Evolutionary conservation across 2,797 vertebrate species (phyloP).

Genomic region (Sciurus carolinensis): DNA sequence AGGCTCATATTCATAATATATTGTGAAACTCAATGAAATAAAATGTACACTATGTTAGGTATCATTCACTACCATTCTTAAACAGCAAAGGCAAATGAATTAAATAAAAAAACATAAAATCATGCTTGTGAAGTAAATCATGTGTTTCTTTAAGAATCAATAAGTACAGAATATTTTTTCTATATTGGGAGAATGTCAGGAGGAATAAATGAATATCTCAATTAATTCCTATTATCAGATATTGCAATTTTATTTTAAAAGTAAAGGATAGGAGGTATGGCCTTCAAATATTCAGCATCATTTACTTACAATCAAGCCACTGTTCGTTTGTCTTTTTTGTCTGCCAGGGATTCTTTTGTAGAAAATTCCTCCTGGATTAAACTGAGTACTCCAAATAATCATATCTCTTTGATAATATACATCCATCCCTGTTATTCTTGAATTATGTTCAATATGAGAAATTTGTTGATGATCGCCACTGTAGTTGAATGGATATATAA

Average conservation of each 20-base stretch:
- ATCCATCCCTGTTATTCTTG: conserved; percentile 99
- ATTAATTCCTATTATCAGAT: background rate
- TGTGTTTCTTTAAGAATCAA: background rate
- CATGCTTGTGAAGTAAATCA: background rate
- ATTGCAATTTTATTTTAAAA: background rate
- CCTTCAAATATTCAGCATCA: conserved; percentile 43
- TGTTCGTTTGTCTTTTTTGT: conserved; percentile 94
- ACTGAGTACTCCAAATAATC: conserved; percentile 99
- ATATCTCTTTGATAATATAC: conserved; percentile 97
- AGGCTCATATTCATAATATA: background rate
- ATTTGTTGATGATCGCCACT: conserved; percentile 97
- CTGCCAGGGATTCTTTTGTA: conserved; percentile 95
- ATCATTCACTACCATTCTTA: background rate
- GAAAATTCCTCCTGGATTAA: conserved; percentile 99
- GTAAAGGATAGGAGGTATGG: accelerated
- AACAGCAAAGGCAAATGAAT: background rate
- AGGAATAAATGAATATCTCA: background rate
- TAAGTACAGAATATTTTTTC: background rate
- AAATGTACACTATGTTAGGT: background rate
- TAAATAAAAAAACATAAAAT: background rate
- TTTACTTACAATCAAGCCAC: conserved; percentile 97
- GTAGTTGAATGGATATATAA: conserved; percentile 99
- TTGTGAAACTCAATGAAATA: conserved; percentile 1
- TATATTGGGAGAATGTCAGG: background rate
- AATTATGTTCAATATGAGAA: conserved; percentile 98